Percentiles rank a stretch among this genome's conserved stretches.
Conservation (phyloP, 2,113 vertebrate species). For the Elaphurus davidianus region DNA sequence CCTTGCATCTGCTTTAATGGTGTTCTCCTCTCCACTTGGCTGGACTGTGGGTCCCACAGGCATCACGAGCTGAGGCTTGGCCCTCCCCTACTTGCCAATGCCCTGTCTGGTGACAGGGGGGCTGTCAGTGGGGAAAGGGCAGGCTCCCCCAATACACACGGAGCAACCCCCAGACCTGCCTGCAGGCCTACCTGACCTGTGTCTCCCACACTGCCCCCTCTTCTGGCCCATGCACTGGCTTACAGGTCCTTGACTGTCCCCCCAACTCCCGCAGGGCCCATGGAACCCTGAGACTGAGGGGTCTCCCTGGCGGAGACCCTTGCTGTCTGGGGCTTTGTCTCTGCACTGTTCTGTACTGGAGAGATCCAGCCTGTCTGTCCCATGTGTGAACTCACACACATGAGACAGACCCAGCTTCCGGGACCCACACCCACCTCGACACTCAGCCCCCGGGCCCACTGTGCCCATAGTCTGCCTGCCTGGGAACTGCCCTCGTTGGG, state of each 20-base stretch:
- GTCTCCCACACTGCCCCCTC: not conserved
- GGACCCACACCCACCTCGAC: not conserved
- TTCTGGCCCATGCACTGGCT: not conserved
- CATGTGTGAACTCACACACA: rapidly evolving
- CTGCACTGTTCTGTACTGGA: rapidly evolving
- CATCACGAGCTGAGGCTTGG: rapidly evolving
- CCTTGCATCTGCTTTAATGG: not conserved
- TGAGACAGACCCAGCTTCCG: not conserved
- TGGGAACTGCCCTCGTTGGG: too few relatives aligned
- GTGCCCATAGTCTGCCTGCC: not conserved
- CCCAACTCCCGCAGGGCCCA: rapidly evolving
- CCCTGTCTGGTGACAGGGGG: not conserved
- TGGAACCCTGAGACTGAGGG: not conserved
- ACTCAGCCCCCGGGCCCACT: not conserved
- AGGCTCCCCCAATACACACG: rapidly evolving
- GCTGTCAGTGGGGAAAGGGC: not conserved
- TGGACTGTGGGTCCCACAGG: not conserved
- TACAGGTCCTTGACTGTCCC: rapidly evolving
- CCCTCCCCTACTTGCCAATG: too few relatives aligned
- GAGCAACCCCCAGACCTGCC: not conserved
- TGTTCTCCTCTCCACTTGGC: not conserved
- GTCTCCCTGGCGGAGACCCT: too few relatives aligned
- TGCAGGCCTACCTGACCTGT: rapidly evolving
- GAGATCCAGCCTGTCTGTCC: too few relatives aligned
- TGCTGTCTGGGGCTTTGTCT: rapidly evolving